Evolutionary conservation across 35 echinoderm and acorn worm genomes (phyloP).

Genomic region (Heliocidaris erythrogramma): DNA sequence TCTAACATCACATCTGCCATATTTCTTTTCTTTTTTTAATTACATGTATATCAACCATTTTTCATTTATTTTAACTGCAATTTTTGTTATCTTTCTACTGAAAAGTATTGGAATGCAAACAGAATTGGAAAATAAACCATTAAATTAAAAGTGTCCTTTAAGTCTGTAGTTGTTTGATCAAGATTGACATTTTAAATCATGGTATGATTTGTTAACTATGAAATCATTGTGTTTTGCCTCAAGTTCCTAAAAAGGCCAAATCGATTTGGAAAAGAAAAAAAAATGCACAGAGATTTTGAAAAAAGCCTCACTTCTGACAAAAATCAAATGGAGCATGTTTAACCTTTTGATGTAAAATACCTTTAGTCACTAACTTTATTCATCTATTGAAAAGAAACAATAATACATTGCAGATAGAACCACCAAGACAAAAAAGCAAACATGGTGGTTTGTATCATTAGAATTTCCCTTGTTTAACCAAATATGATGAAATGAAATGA

Average conservation of each 20-base stretch:
- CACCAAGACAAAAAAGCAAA: neutral
- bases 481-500: conserved; percentile 4
- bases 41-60: too few relatives aligned
- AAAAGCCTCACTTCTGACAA: neutral
- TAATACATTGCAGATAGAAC: neutral
- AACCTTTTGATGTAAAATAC: neutral
- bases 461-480: neutral
- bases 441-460: neutral
- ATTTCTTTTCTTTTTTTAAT: too few relatives aligned
- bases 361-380: neutral
- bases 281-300: neutral
- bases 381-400: neutral
- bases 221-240: neutral
- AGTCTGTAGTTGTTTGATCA: neutral
- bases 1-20: too few relatives aligned
- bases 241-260: neutral
- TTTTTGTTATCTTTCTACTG: neutral
- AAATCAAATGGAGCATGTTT: neutral
- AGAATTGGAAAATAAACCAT: neutral
- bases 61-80: too few relatives aligned
- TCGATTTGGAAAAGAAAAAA: neutral
- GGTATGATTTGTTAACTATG: neutral
- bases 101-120: neutral
- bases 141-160: neutral
- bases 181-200: neutral